Evolutionary conservation across 2,113 vertebrate species (phyloP).

Genomic region (Siphamia tubifer): DNA sequence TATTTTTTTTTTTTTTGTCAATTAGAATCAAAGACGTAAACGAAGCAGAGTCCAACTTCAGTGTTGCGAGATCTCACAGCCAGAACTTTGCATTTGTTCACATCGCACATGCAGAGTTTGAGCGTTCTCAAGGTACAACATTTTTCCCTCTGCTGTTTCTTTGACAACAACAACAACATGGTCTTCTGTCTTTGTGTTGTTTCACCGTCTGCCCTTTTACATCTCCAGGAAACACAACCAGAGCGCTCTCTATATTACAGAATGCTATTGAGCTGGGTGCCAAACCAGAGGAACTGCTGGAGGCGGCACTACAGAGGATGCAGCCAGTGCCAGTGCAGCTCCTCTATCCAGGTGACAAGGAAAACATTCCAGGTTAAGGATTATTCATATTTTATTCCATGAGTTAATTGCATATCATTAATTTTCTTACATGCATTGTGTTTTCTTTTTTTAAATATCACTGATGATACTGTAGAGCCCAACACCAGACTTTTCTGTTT

Average conservation of each 20-base stretch:
- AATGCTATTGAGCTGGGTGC: constrained; percentile 87
- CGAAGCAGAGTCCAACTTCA: constrained; percentile 90
- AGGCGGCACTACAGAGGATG: constrained; percentile 84
- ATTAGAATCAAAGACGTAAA: constrained; percentile 84
- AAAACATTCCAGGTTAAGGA: constrained; percentile 83
- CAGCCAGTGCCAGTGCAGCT: constrained; percentile 76
- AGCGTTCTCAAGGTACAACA: constrained; percentile 85
- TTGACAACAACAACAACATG: neutral
- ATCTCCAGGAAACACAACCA: constrained; percentile 85
- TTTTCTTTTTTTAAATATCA: no score
- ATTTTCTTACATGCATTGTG: neutral
- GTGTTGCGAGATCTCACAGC: constrained; percentile 88
- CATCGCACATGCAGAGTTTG: constrained; percentile 92
- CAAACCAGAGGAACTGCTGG: constrained; percentile 84
- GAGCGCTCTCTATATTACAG: constrained; percentile 87
- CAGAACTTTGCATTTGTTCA: constrained; percentile 96
- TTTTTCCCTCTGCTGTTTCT: neutral
- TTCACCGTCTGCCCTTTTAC: neutral
- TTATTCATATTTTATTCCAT: neutral
- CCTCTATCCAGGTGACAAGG: constrained; percentile 85
- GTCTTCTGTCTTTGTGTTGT: neutral
- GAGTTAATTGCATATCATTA: neutral
- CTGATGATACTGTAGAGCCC: no score
- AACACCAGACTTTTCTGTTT: no score
- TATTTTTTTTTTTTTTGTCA: neutral